Evolutionary conservation across 2,113 vertebrate species (phyloP).

Genomic region (Tragelaphus scriptus): DNA sequence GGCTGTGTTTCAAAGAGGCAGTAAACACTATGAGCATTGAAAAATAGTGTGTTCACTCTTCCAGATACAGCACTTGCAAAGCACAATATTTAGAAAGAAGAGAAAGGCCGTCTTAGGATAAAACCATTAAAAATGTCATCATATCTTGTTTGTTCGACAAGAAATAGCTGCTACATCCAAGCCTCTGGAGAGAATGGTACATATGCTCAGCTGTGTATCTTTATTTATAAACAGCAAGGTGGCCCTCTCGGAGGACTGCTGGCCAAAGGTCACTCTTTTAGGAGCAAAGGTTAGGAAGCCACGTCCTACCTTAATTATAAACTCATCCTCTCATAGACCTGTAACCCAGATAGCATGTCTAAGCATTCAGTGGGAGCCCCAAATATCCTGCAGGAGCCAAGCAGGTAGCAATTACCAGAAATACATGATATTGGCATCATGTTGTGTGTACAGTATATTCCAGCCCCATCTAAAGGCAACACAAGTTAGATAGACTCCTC

Average conservation of each 20-base stretch:
- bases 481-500: not conserved
- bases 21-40: not conserved
- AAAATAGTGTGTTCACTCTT: not conserved
- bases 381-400: not conserved
- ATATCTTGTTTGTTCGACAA: conserved; percentile 20
- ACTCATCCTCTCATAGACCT: not conserved
- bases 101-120: not conserved
- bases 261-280: not conserved
- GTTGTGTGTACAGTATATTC: not conserved
- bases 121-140: conserved; percentile 2
- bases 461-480: not conserved
- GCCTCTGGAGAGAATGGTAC: not conserved
- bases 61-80: conserved; percentile 10
- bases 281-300: not conserved
- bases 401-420: not conserved
- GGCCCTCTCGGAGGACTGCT: not conserved
- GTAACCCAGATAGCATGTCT: not conserved
- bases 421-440: not conserved
- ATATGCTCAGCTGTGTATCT: too few species aligned
- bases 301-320: not conserved
- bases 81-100: conserved; percentile 20
- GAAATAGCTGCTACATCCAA: not conserved
- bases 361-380: not conserved
- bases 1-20: conserved; percentile 12
- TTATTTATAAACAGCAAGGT: not conserved